Evolutionary conservation across 2,113 vertebrate genomes (phyloP), one percentile per base, ranked within the genome.

Genomic region (Lepus europaeus): DNA sequence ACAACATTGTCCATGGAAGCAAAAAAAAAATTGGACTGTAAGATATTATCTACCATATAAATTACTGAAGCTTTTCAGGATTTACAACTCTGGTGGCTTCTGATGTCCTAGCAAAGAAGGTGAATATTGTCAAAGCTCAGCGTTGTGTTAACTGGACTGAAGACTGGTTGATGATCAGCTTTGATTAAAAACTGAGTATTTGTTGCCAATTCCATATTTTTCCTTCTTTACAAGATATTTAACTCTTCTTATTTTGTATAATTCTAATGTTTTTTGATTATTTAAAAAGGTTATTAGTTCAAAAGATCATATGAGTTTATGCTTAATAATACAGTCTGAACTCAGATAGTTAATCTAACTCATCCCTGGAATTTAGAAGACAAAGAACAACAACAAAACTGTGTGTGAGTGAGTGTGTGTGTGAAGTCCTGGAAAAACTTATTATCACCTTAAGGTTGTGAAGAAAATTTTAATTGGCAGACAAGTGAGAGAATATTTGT

Each of bases 21-120:
- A 95, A 95, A 97, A 95, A 96, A 92, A 94, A 94, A 64, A 72
- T 94, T 97, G 96, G 97, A 98, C 93, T 97, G 29, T 87, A 94
- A 73, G 53, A 96, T 93, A 96, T 97, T 97, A 78, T 96, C 95
- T 49, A 63, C 96, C 92, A 12, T 93, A 92, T 98, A 97, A 97
- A 77, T 94, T 96, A 90, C 63, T 93, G 96, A 97, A 98, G 88
- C 73, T 97, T 96, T 92, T 96, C 95, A 91, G 56, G 97, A 96
- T 97, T 97, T 97, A 89, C 91, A 90, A 56, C 70, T 73, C 17
- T 8, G 76, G 94, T 89, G 85, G 97, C 91, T 97, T 91, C 81
- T 87, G 91, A 90, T 93, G 83, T 96, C 95, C 95, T 96, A 91
- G 80, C 97, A 97, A 95, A 93, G 97, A 97, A 96, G 80, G 93